A percentile compares a stretch with the other conserved stretches of the same genome.
Evolutionary conservation across 2,797 vertebrate species (phyloP).

Genomic region (Crenichthys baileyi): DNA sequence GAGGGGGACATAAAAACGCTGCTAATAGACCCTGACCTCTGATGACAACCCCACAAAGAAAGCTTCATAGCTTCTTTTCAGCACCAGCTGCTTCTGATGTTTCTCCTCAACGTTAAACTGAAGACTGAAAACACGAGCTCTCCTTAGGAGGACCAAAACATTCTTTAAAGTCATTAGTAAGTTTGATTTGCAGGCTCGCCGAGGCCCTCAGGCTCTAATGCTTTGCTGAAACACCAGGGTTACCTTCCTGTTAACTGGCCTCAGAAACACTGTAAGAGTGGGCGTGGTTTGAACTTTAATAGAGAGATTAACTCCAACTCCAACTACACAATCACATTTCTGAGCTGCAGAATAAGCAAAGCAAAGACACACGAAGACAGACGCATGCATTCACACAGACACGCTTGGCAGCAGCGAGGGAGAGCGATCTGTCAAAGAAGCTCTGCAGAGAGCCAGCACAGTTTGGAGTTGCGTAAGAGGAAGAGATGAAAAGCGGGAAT

Average conservation of each 20-base stretch:
- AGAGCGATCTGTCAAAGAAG: slow-evolving; percentile 31
- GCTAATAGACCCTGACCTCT: slow-evolving; percentile 69
- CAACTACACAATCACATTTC: slow-evolving; percentile 48
- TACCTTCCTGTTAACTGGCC: slow-evolving; percentile 21
- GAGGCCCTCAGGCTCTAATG: slow-evolving; percentile 6
- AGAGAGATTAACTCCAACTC: slow-evolving; percentile 48
- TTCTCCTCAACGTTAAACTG: slow-evolving; percentile 27
- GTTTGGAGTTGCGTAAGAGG: slow-evolving; percentile 67
- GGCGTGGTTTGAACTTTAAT: slow-evolving; percentile 44
- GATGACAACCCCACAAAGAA: slow-evolving; percentile 55
- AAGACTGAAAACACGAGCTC: not conserved
- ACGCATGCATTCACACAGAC: slow-evolving; percentile 12
- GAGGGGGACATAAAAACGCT: slow-evolving; percentile 57
- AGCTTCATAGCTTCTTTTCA: slow-evolving; percentile 26
- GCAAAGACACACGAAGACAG: slow-evolving; percentile 36
- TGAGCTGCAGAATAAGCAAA: slow-evolving; percentile 63
- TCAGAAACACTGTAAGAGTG: slow-evolving; percentile 14
- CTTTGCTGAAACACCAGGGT: slow-evolving; percentile 46
- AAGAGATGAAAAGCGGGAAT: slow-evolving; percentile 73
- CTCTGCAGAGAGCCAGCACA: slow-evolving; percentile 14
- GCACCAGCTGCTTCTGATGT: slow-evolving; percentile 14
- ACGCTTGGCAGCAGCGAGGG: slow-evolving; percentile 25
- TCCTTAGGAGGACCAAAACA: not conserved
- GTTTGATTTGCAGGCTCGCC: slow-evolving; percentile 40
- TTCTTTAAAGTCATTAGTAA: slow-evolving; percentile 40